Percentiles rank a stretch among this genome's conserved stretches.
Conservation (phyloP, 2,113 vertebrate genomes). For the Dasyprocta punctata region DNA sequence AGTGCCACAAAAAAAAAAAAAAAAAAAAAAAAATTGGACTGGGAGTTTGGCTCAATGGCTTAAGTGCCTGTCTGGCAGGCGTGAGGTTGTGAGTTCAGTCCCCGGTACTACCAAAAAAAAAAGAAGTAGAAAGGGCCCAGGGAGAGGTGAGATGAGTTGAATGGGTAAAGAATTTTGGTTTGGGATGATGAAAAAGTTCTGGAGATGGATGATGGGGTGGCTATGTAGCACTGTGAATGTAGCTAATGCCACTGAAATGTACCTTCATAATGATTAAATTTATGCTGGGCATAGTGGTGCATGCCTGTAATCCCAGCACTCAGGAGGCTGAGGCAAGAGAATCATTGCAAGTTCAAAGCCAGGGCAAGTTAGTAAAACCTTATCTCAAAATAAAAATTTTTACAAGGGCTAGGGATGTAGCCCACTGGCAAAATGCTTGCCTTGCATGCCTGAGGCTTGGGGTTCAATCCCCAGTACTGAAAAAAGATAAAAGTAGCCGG, state of each 20-base stretch:
- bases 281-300: neutral
- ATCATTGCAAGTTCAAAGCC: neutral
- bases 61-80: too few relatives aligned
- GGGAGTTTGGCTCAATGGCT: too few relatives aligned
- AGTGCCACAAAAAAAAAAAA: too few relatives aligned
- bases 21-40: too few relatives aligned
- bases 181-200: slow-evolving; percentile 12
- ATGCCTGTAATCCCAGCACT: neutral
- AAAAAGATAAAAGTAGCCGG: too few relatives aligned
- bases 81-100: too few relatives aligned
- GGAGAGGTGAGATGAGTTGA: too few relatives aligned
- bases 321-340: neutral
- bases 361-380: neutral
- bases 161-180: neutral
- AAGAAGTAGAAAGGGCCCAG: neutral
- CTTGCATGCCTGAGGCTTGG: neutral
- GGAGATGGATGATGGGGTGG: neutral
- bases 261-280: neutral
- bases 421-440: neutral
- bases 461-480: neutral
- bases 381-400: neutral
- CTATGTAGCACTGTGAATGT: neutral
- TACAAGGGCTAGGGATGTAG: neutral
- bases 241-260: neutral
- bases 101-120: too few relatives aligned